Evolutionary conservation across 1,140 invertebrate genomes (phyloP), one percentile per base, ranked within the genome.

Genomic region (Trichoplusia ni): DNA sequence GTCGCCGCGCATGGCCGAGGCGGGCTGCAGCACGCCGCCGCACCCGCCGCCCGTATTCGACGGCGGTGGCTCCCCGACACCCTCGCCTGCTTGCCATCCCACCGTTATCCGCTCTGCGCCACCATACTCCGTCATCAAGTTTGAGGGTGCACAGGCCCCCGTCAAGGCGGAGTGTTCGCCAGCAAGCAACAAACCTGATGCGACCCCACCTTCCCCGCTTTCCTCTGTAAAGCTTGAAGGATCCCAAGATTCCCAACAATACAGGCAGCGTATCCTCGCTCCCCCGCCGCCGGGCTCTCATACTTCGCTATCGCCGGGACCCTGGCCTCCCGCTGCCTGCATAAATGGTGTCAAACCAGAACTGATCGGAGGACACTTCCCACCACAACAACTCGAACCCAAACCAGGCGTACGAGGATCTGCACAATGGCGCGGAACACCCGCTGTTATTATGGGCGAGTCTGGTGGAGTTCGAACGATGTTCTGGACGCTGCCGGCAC

Each of bases 361-460:
- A 82, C 91, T 95, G n/a, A 95, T 95, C 56, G 94, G 94, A 8
- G 94, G 94, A 7, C 93, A 93, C 60, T 92, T 93, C 59, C 91
- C 92, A 75, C 91, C 92, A 46, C 91, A 91, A 79, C 78, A 89
- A 3, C 82, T 91, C 90, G 95, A 91, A 89, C 93, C 76, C 84
- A 93, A 91, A 91, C 65, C 91, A 71, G 91, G 92, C 63, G 87
- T 92, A 35, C 91, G 93, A 67, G 92, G 92, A 62, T 92, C 77
- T 8, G 91, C 93, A 37, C 92, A 93, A 74, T 83, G 92, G 77
- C 86, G 95, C 69, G 93, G 95, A 63, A 95, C 96, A n/a, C 96
- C 96, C 4, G 96, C 95, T 6, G 96, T 97, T 59, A 96, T 97
- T 60, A 97, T 97, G 96, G 96, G 96, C 19, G 96, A 97, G 83